Conservation (phyloP, 2,888 invertebrate genomes). For the Agrotis ipsilon region DNA sequence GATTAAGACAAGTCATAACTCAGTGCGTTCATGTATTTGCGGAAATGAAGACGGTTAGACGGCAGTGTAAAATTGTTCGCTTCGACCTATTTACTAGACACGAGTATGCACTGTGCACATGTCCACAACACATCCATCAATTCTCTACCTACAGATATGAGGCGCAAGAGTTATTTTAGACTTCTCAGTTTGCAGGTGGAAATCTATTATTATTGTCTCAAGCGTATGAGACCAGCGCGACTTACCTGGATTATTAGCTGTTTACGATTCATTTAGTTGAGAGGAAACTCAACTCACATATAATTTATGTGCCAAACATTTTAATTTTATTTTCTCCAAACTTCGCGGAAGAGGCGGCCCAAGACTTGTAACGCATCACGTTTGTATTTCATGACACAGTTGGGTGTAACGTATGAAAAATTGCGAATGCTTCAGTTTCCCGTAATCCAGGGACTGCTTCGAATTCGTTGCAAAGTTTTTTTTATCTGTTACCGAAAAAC, state of each 20-base stretch:
- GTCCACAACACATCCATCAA: conserved; percentile 49
- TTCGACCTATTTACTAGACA: conserved; percentile 71
- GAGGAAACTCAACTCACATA: conserved; percentile 8
- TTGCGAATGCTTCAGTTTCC: conserved; percentile 18
- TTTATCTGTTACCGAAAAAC: conserved; percentile 40
- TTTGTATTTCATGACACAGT: conserved; percentile 26
- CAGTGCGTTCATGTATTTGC: conserved; percentile 59
- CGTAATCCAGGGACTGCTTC: conserved; percentile 26
- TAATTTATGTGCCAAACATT: conserved; percentile 18
- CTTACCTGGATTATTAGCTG: conserved; percentile 55
- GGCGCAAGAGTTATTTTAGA: conserved; percentile 50
- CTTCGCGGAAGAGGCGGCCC: conserved; percentile 9
- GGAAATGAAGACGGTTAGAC: conserved; percentile 66
- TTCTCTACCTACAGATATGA: conserved; percentile 51
- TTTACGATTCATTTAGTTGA: conserved; percentile 44
- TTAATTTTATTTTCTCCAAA: conserved; percentile 16
- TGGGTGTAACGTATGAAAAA: conserved; percentile 26
- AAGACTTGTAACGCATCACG: conserved; percentile 18
- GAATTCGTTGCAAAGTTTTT: conserved; percentile 32
- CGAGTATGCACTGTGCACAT: conserved; percentile 58
- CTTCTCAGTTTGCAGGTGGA: conserved; percentile 46
- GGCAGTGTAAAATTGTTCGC: conserved; percentile 62
- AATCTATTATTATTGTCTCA: conserved; percentile 62
- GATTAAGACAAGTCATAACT: conserved; percentile 59
- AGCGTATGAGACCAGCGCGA: conserved; percentile 23